phyloP scores from a whole-genome alignment of 2,888 invertebrate species.

The Tetrapedia diversipes region DNA sequence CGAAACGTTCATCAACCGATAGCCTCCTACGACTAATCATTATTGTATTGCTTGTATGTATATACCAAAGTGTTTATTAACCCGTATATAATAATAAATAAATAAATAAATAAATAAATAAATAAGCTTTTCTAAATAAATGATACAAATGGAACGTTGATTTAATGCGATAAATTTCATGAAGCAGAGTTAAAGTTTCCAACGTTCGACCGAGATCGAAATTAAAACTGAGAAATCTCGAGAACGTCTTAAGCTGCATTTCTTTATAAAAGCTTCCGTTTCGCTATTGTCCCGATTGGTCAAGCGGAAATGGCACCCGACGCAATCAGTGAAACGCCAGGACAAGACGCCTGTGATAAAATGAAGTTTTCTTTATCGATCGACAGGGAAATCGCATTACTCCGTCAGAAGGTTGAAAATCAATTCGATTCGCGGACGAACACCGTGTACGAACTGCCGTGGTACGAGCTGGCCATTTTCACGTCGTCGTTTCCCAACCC shows the following conservation, averaged over 20 bases:
- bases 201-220: neutral
- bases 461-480: conserved; percentile 40
- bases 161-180: too few species aligned
- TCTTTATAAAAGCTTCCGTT: too few species aligned
- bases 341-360: conserved; percentile 1
- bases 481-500: conserved; percentile 13
- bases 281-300: neutral
- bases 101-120: too few species aligned
- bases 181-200: too few species aligned
- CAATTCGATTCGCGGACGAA: conserved; percentile 63
- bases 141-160: too few species aligned
- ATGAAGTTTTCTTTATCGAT: conserved; percentile 34
- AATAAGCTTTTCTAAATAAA: too few species aligned
- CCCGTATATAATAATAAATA: too few species aligned
- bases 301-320: neutral
- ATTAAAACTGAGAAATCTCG: neutral
- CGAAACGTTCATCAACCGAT: too few species aligned
- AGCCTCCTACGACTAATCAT: too few species aligned
- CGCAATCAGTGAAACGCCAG: conserved; percentile 6
- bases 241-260: too few species aligned
- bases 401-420: conserved; percentile 61
- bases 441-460: conserved; percentile 33
- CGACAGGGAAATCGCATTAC: conserved; percentile 60
- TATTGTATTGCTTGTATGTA: too few species aligned
- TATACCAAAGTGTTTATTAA: too few species aligned